Conservation (phyloP, 2,888 invertebrate genomes). For the Polymixis lichenea region DNA sequence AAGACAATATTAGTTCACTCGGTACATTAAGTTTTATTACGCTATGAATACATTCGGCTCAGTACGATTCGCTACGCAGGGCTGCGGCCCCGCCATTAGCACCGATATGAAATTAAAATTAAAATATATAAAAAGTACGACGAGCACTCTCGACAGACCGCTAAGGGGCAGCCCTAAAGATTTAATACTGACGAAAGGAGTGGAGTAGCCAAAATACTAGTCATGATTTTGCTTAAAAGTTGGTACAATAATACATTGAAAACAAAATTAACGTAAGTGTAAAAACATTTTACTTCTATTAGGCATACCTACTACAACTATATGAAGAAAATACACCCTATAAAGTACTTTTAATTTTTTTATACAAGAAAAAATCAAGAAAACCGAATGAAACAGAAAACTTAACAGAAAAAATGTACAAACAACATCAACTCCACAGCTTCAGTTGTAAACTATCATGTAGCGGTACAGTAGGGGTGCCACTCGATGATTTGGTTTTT, state of each 20-base stretch:
- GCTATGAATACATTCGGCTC: constrained; percentile 88
- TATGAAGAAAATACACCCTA: too few relatives aligned
- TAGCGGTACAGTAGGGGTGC: constrained; percentile 89
- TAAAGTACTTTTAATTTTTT: too few relatives aligned
- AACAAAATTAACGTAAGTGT: too few relatives aligned
- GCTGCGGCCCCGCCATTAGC: constrained; percentile 88
- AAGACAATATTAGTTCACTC: constrained; percentile 90
- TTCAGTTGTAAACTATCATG: constrained; percentile 86
- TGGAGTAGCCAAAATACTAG: constrained; percentile 71
- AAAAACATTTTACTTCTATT: too few relatives aligned
- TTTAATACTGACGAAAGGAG: constrained; percentile 77
- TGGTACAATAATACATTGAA: too few relatives aligned
- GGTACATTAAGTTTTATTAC: constrained; percentile 90
- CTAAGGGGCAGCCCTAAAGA: constrained; percentile 89
- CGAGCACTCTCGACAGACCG: constrained; percentile 88
- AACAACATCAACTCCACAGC: constrained; percentile 73
- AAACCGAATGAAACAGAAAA: neutral
- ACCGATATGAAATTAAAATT: constrained; percentile 91
- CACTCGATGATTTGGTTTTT: constrained; percentile 91
- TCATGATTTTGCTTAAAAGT: neutral
- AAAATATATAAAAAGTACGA: constrained; percentile 89
- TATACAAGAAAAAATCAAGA: neutral
- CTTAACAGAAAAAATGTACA: constrained; percentile 34
- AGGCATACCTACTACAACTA: too few relatives aligned
- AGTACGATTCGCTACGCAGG: constrained; percentile 88